phyloP scores from a whole-genome alignment of 2,888 invertebrate species.

The Busseola fusca region DNA sequence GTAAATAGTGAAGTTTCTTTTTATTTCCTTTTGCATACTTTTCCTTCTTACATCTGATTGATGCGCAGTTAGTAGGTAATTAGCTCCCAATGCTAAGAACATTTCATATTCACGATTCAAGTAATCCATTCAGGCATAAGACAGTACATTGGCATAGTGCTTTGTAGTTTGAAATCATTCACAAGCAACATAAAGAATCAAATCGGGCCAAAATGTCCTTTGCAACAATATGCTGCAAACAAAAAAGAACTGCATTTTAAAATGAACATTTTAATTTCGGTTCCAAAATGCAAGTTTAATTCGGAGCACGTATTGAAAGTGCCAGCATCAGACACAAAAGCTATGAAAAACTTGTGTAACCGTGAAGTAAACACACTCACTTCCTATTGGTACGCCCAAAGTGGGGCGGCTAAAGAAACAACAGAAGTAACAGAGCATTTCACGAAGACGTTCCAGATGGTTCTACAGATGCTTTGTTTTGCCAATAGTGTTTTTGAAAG shows the following conservation, averaged over 20 bases:
- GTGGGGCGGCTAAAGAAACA: conserved; percentile 60
- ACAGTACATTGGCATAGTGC: background rate
- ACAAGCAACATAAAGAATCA: background rate
- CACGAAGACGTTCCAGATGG: conserved; percentile 60
- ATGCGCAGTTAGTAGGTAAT: background rate
- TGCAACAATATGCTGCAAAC: conserved; percentile 6
- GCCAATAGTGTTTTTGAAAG: conserved; percentile 61
- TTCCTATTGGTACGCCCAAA: conserved; percentile 63
- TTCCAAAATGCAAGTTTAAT: conserved; percentile 49
- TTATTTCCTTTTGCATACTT: background rate
- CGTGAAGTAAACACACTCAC: conserved; percentile 62
- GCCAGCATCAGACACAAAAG: conserved; percentile 57
- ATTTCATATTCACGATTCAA: background rate
- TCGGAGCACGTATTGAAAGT: conserved; percentile 58
- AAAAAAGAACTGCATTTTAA: conserved; percentile 41
- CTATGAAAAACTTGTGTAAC: conserved; percentile 64
- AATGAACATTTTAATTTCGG: conserved; percentile 49
- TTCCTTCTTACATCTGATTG: background rate
- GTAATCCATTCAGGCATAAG: no score
- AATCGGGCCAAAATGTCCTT: conserved; percentile 14
- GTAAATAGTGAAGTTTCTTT: background rate
- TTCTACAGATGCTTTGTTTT: conserved; percentile 63
- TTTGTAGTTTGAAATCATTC: conserved; percentile 7
- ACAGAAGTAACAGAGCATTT: conserved; percentile 55
- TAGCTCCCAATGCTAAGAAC: background rate